Evolutionary conservation across 1,140 invertebrate genomes (phyloP).

Genomic region (Diploscapter pachys): DNA sequence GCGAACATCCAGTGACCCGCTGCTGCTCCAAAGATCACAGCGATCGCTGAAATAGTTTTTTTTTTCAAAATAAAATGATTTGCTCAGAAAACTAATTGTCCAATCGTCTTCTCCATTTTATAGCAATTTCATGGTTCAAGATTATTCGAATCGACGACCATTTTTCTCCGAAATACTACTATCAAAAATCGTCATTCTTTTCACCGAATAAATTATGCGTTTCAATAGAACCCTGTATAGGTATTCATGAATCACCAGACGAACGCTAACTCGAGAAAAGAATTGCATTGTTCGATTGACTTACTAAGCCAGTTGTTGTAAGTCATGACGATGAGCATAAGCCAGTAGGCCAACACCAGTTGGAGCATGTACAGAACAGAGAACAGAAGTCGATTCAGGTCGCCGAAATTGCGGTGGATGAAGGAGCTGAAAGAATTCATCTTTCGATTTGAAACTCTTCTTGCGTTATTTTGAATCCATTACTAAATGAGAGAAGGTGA

Average conservation of each 20-base stretch:
- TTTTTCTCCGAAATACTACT: neutral
- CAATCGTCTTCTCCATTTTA: neutral
- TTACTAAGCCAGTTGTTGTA: constrained; percentile 84
- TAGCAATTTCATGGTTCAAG: neutral
- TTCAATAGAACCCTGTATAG: too few relatives aligned
- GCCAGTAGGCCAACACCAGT: constrained; percentile 80
- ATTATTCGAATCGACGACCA: neutral
- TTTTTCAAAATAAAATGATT: neutral
- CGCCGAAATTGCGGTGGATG: neutral
- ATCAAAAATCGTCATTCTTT: neutral
- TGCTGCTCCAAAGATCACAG: constrained; percentile 80
- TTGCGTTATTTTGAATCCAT: too few relatives aligned
- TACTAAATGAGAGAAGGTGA: constrained; percentile 7
- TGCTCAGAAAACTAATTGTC: neutral
- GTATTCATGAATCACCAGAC: too few relatives aligned
- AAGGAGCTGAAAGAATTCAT: too few relatives aligned
- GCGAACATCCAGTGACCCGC: constrained; percentile 90
- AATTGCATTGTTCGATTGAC: constrained; percentile 4
- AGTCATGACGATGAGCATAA: constrained; percentile 97
- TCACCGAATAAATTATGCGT: neutral
- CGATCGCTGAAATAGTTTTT: constrained; percentile 64
- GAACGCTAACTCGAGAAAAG: neutral
- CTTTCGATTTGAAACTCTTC: too few relatives aligned
- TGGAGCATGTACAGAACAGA: constrained; percentile 80
- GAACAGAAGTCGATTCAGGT: constrained; percentile 62